These are phyloP conservation scores for Exocentrus adspersus DNA, from an alignment of 2,888 invertebrate genomes.

Conservation along the genomic window DNA sequence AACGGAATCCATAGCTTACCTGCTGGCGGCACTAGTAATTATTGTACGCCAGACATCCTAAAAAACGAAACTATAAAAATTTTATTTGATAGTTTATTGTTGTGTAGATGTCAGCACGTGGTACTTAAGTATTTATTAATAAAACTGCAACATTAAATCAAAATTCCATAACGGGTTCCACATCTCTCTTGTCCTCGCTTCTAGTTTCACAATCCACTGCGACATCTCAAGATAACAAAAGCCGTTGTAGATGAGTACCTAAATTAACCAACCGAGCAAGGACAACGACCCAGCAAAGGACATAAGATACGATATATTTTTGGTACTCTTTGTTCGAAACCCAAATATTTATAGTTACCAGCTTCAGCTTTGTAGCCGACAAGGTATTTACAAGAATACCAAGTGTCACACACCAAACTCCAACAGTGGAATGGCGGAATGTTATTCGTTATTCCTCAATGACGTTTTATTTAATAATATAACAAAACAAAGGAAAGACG, in stretches of 20 bases:
- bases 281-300: constrained; percentile 11
- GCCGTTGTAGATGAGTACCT: not conserved
- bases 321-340: constrained; percentile 35
- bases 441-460: not conserved
- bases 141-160: too few species aligned
- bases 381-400: not conserved
- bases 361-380: not conserved
- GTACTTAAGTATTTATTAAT: too few species aligned
- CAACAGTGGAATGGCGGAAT: too few species aligned
- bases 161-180: too few species aligned
- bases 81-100: too few species aligned
- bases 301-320: constrained; percentile 29
- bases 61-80: not conserved
- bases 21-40: not conserved
- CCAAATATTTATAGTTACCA: constrained; percentile 34
- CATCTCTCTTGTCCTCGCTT: too few species aligned
- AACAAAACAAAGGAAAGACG: not conserved
- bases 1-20: not conserved
- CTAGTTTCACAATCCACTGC: not conserved
- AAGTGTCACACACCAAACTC: not conserved
- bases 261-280: not conserved
- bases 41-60: not conserved
- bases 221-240: not conserved
- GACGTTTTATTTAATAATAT: not conserved
- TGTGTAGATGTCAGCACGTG: too few species aligned